Evolutionary conservation across 2,113 vertebrate genomes (phyloP).

Genomic region (Quiscalus mexicanus): DNA sequence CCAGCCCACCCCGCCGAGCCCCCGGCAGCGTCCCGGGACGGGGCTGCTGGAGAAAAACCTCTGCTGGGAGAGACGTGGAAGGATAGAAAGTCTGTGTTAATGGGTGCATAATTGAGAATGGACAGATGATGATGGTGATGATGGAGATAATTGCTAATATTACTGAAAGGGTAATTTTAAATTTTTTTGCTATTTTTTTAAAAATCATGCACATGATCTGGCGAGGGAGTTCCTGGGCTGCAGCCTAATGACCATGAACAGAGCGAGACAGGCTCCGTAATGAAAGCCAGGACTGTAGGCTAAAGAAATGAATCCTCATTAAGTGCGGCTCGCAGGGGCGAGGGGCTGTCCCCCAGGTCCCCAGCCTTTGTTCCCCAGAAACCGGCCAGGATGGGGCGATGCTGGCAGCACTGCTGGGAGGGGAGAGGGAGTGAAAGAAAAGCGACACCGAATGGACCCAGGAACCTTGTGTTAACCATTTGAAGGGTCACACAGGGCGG

Average conservation of each 20-base stretch:
- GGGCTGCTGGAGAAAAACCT: neutral
- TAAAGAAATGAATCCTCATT: conserved; percentile 61
- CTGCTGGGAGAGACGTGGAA: neutral
- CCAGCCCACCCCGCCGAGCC: neutral
- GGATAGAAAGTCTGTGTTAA: neutral
- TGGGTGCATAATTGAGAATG: neutral
- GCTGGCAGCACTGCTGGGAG: neutral
- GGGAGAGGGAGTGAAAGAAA: neutral
- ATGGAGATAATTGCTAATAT: neutral
- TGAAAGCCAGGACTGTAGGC: conserved; percentile 28
- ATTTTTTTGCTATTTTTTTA: fast-evolving
- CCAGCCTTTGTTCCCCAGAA: conserved; percentile 27
- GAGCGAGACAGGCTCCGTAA: conserved; percentile 1
- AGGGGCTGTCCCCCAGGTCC: conserved; percentile 13
- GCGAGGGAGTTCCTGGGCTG: neutral
- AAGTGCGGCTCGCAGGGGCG: neutral
- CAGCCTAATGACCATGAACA: conserved; percentile 18
- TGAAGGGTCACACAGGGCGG: neutral
- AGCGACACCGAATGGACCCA: neutral
- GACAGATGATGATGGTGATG: neutral
- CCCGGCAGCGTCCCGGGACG: neutral
- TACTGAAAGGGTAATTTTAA: neutral
- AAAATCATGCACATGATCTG: neutral
- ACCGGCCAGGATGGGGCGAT: neutral
- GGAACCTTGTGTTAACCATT: neutral